Base-by-base conservation (phyloP, 2,888 invertebrate genomes). In the Temnothorax unifasciatus region DNA sequence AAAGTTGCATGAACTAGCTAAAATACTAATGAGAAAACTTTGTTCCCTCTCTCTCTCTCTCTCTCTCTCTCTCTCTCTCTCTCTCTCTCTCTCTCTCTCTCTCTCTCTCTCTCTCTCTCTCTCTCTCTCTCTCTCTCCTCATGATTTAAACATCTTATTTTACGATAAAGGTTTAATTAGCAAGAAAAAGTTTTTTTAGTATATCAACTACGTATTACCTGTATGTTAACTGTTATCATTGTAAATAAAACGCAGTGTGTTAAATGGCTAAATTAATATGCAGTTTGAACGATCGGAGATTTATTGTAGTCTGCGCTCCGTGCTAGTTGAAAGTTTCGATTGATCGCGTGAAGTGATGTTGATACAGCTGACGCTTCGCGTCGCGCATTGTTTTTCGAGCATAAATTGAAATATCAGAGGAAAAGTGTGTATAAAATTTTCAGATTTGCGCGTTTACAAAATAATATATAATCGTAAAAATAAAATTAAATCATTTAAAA, bases 1-100 rank as follows among this genome's bases (percentile, higher is more conserved):
- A 85, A 85, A 89, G 81, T 85, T 85, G 79, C 81, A 79, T 44
- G 85, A 85, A 85, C 75, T 50, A 86, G 64, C 1, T 54, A 38
- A 77, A 68, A 68, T 68, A 77, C n/a, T 54, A 54, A n/a, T 15
- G 54, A 68, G 29, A 68, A 77, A 77, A 77, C 68, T 68, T 44
- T 41, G 25, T 54, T 66, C 11, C 47, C 44, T 25, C 44, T 25
- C 18, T 66, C 25, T 47, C 44, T 47, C 25, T 66, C 47, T 47
- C 0, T 44, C n/a, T n/a, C n/a, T n/a, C n/a, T n/a, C n/a, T n/a
- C n/a, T n/a, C 44, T 18, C 25, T 44, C 25, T 68, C 47, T 29
- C 29, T 29, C 21, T 3, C 13, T 25, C 18, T 66, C 25, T 47
- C 44, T 47, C 25, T 66, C 11, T 25, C 44, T 25, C 44, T 25